Evolutionary conservation across 2,888 invertebrate genomes (phyloP), one percentile per base, ranked within the genome.

Genomic region (Chirona hameri): DNA sequence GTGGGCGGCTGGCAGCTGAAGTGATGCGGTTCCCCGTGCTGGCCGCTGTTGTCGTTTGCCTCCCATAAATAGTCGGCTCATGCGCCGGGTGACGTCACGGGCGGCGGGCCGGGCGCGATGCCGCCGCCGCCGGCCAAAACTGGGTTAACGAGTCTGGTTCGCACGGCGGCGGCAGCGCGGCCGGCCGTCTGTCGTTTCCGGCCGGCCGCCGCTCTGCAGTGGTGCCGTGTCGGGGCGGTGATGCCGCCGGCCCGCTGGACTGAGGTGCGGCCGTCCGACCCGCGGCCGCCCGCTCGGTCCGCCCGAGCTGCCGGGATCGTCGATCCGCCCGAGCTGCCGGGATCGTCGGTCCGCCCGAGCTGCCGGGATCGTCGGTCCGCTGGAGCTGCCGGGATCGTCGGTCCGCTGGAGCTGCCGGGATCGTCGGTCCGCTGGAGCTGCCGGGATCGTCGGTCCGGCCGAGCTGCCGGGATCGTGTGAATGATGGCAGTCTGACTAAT

Each of bases 101-200:
- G 76, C 7, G 7, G 39, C 39, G 39, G 39, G 7, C 39, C 39
- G 39, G 39, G 39, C 2, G 39, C 39, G 39, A 39, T 39, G 39
- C 39, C 39, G 39, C 39, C 39, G 39, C 18, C 46, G 46, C 4
- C 7, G 46, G 39, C 39, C 31, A 27, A 39, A 76, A 76, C 15
- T 76, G 76, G 76, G 76, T 76, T 76, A 76, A 76, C 76, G 76
- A 76, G 76, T 46, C 76, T 39, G 46, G 76, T 76, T 18, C 39
- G 76, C 76, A 39, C 39, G 18, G 65, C 27, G 65, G 5, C 65
- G 65, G 65, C 27, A 21, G 57, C 21, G 15, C 60, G 21, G 60
- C n/a, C 27, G 7, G 65, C 65, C n/a, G 65, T 24, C 21, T 7
- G 65, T 7, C n/a, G 27, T 52, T 21, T 24, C 60, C 60, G 60